Base-by-base conservation (phyloP, 2,888 invertebrate species). In the Tanypteryx hageni region DNA sequence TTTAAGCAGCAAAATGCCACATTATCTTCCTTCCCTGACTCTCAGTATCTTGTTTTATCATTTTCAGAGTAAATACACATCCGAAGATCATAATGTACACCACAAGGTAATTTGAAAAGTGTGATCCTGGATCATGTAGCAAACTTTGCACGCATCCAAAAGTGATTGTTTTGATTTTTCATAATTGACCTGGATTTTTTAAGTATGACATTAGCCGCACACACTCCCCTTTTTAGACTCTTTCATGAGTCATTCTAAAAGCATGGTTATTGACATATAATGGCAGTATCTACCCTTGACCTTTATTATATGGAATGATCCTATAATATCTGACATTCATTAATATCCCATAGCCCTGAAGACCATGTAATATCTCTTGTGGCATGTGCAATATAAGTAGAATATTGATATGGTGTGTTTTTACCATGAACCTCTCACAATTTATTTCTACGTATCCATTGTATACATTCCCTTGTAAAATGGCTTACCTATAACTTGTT, bases 21-120 rank as follows among this genome's bases (percentile, higher is more conserved):
- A 44, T 64, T 89, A 16, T 64, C 31, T 89, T 89, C 89, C 64
- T 89, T 89, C 89, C 64, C 64, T 89, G 61, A 89, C 44, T 89
- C 89, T 89, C 89, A 89, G 89, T 68, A 18, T 89, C 89, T 89
- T 89, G 89, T 89, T 89, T 89, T 89, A 56, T 89, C 89, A 89
- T 89, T 89, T 89, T 89, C 89, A 89, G 89, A 89, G 64, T 64
- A 89, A 64, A 89, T 89, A 89, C 89, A 89, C 89, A 68, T 44
- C 89, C 44, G 89, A 89, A 89, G 89, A 89, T 89, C 89, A 89
- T 89, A 64, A 61, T 89, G 64, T 68, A 89, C 89, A 89, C 89
- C 89, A 64, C 64, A 89, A 89, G 89, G 89, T 89, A 89, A 89
- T 64, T 89, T 68, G 31, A 89, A 59, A 89, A 89, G 89, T 64